phyloP scores from a whole-genome alignment of 1,140 invertebrate species.

The Laupala kohalensis region DNA sequence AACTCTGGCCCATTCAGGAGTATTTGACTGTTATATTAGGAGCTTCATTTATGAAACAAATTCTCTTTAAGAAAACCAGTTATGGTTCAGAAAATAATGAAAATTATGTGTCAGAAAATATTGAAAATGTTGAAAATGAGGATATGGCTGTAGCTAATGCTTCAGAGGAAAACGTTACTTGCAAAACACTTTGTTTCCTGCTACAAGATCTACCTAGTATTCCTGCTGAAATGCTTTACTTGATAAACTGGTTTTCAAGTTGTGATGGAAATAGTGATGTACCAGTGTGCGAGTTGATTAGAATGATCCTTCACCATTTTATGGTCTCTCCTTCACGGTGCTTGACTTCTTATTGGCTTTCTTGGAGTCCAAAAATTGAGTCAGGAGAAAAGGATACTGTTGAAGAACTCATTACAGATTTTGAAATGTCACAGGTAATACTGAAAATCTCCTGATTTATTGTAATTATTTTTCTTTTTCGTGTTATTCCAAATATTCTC shows the following conservation, averaged over 20 bases:
- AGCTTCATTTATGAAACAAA: slow-evolving; percentile 19
- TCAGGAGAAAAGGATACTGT: not conserved
- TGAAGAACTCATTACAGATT: not conserved
- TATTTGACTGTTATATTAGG: slow-evolving; percentile 25
- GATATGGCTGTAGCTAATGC: too few species aligned
- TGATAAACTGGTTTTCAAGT: not conserved
- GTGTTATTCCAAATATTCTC: too few species aligned
- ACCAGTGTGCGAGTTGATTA: not conserved
- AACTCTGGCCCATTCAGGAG: slow-evolving; percentile 32
- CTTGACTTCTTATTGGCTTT: not conserved
- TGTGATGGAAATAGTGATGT: not conserved
- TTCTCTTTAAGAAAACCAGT: too few species aligned
- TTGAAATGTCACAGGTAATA: not conserved
- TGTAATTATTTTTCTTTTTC: too few species aligned
- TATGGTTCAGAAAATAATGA: too few species aligned
- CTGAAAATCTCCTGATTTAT: not conserved
- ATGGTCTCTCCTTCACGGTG: not conserved
- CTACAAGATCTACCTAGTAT: not conserved
- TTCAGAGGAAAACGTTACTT: too few species aligned
- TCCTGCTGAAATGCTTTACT: not conserved
- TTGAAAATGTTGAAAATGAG: not conserved
- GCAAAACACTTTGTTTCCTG: not conserved
- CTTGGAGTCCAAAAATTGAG: not conserved
- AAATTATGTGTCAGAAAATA: not conserved
- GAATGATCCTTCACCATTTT: not conserved